Base-by-base conservation (phyloP, 1,140 invertebrate genomes). In the Antheraea mylitta region DNA sequence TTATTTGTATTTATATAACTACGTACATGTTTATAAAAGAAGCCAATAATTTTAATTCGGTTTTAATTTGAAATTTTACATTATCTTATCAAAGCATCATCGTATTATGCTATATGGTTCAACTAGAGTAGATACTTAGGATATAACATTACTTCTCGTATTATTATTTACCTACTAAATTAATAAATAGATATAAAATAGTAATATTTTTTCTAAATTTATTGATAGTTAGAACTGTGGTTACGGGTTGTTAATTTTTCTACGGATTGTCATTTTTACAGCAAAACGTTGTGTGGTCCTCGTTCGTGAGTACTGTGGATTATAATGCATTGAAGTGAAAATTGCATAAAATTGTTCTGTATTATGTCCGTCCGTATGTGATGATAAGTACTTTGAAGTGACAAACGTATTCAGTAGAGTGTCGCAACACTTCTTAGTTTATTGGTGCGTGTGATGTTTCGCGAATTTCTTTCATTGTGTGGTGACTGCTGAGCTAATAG, bases 261-360 rank as follows among this genome's bases (percentile, higher is more conserved):
- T 53, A 53, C 45, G 45, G 45, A 53, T 53, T 53, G 16, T 53
- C 11, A 13, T 11, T 53, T 53, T 53, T 53, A 53, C 16, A 53
- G 16, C 5, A 7, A 75, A 58, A 67, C 67, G 36, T 53, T 81
- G 85, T 87, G 85, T 87, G 87, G 82, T 83, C 83, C 77, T 78
- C 78, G 83, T 85, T 86, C 71, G 69, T 66, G 71, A 77, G 86
- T 85, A 86, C 84, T 80, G 58, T 48, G 19, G 60, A 60, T 73
- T 59, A 71, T 13, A 16, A 53, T 58, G 73, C 78, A 85, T 81
- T 70, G 76, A 77, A 83, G 69, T 85, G 82, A 86, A 84, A 80
- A 83, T 65, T 62, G 77, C 88, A 75, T 89, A 81, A 86, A 89
- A 89, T 90, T 88, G 81, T 81, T 80, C 89, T 85, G 87, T 80